Evolutionary conservation across 2,797 vertebrate genomes (phyloP).

Genomic region (Molossus molossus): DNA sequence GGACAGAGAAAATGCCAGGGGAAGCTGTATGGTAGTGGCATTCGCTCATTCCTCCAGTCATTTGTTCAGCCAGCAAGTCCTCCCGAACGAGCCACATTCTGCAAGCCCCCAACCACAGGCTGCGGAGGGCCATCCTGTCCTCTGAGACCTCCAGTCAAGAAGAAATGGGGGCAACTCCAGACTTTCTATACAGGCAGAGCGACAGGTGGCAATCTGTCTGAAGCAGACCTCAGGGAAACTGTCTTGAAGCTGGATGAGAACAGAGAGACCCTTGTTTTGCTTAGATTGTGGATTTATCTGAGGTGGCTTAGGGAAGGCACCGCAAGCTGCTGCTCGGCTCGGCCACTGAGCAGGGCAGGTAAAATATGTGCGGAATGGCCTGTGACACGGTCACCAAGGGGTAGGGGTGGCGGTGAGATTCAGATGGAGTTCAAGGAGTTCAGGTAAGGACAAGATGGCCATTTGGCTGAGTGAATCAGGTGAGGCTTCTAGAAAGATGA

Average conservation of each 20-base stretch:
- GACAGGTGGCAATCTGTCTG: neutral
- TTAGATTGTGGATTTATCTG: neutral
- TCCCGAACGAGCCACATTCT: neutral
- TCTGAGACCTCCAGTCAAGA: neutral
- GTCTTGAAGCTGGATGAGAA: neutral
- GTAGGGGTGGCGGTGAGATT: neutral
- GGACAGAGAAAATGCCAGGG: neutral
- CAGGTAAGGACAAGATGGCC: neutral
- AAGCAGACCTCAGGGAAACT: neutral
- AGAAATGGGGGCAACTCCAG: neutral
- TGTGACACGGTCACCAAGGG: neutral
- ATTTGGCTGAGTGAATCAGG: neutral
- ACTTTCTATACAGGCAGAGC: neutral
- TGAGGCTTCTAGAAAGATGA: slow-evolving; percentile 22
- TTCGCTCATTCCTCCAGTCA: neutral
- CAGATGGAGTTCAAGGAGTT: neutral
- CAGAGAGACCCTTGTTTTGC: neutral
- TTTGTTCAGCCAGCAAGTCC: neutral
- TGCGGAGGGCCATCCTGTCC: neutral
- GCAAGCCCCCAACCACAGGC: neutral
- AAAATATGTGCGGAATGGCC: neutral
- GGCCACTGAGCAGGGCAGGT: neutral
- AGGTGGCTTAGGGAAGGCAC: neutral
- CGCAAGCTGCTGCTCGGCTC: neutral
- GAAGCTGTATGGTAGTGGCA: neutral